A percentile compares a stretch with the other conserved stretches of the same genome.
Evolutionary conservation across 2,888 invertebrate genomes (phyloP).

Genomic region (Octodonta nipae): DNA sequence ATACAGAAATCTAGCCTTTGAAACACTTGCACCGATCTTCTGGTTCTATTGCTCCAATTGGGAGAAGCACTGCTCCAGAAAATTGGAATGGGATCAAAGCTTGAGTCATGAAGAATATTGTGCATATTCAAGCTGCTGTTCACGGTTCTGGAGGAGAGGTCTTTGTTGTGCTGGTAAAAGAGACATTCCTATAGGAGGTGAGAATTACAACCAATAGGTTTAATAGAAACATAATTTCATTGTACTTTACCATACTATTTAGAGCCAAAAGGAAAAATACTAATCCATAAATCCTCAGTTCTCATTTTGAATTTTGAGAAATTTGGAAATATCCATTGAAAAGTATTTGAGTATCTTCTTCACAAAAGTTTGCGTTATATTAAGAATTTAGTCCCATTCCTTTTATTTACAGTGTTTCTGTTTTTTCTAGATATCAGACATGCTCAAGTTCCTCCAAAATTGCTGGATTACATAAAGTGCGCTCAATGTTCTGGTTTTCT

Average conservation of each 20-base stretch:
- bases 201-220: constrained; percentile 3
- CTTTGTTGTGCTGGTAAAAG: constrained; percentile 21
- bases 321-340: too few relatives aligned
- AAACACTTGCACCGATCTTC: constrained; percentile 28
- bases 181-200: constrained; percentile 22
- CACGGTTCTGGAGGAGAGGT: constrained; percentile 23
- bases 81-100: constrained; percentile 26
- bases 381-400: too few relatives aligned
- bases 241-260: too few relatives aligned
- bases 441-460: constrained; percentile 22
- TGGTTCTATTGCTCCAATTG: constrained; percentile 29
- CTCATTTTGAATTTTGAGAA: too few relatives aligned
- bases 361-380: too few relatives aligned
- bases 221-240: background rate
- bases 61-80: constrained; percentile 25
- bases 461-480: constrained; percentile 26
- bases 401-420: too few relatives aligned
- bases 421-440: constrained; percentile 24
- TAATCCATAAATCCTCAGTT: too few relatives aligned
- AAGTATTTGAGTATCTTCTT: too few relatives aligned
- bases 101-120: constrained; percentile 28
- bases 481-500: constrained; percentile 27
- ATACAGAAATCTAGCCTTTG: constrained; percentile 27
- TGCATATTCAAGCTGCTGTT: constrained; percentile 21
- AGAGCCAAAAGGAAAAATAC: too few relatives aligned